Evolutionary conservation across 1,140 invertebrate species (phyloP), one percentile per base, ranked within the genome.

Genomic region (Drosophila tsacasi): DNA sequence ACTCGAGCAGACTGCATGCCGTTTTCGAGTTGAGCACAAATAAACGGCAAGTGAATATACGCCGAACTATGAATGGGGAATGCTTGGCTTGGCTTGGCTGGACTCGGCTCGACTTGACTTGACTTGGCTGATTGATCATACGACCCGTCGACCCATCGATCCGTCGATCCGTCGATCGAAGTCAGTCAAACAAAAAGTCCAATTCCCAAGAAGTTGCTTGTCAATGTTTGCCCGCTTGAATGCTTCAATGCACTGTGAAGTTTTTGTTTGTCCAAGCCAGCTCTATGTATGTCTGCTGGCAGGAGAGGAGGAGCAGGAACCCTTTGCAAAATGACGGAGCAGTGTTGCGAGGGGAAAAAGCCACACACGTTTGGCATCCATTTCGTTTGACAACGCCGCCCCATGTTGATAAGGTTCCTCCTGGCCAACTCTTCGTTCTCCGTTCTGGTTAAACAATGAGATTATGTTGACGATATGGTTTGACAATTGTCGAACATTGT

Each of bases 381-480:
- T 39, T 44, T 12, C 71, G 79, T 86, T 86, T 86, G 83, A 86
- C 83, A 86, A 83, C 66, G 76, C 83, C 83, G 83, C 83, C 83
- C 60, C 82, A 69, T 82, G 83, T 86, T 86, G 83, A 86, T 87
- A 85, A 85, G 83, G 74, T 64, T 58, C 46, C 44, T 21, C 9
- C 63, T 19, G 15, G 54, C 17, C 59, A 23, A 32, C 32, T 64
- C 32, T 17, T 19, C 44, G 19, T 42, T 49, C 47, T 21, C 25
- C 67, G n/a, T 60, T 58, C 83, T 81, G 77, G 69, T 89, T 85
- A 90, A 91, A 92, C 90, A 92, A 92, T 83, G 76, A 90, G 90
- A 92, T 92, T 92, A 92, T 92, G 90, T 92, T 82, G 85, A 85
- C 82, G 90, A 90, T 92, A 92, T 92, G 90, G 84, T 92, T 85